Conservation (phyloP, 2,888 invertebrate species). For the Rhingia campestris region DNA sequence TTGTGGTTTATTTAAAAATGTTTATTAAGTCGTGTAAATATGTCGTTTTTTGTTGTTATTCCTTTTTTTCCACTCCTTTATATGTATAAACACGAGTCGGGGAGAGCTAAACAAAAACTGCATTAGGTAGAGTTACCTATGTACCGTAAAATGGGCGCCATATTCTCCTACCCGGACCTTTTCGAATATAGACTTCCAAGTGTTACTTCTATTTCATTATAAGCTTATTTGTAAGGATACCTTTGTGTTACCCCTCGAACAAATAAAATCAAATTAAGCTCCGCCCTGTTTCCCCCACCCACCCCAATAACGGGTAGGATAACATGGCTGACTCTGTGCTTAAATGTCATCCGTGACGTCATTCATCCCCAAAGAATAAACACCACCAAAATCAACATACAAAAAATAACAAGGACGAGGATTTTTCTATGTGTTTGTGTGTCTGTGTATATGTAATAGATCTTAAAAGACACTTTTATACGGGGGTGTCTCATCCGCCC, state of each 20-base stretch:
- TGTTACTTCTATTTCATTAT: constrained; percentile 63
- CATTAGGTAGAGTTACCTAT: constrained; percentile 29
- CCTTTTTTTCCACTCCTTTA: background rate
- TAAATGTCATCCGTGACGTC: constrained; percentile 77
- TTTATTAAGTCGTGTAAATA: constrained; percentile 72
- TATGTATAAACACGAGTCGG: constrained; percentile 53
- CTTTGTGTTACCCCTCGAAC: background rate
- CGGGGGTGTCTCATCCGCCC: constrained; percentile 70
- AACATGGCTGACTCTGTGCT: constrained; percentile 68
- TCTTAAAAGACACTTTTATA: constrained; percentile 70
- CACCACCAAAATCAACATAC: constrained; percentile 56
- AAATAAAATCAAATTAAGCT: constrained; percentile 67
- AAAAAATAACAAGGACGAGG: too few species aligned
- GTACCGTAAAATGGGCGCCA: constrained; percentile 61
- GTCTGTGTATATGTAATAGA: constrained; percentile 62
- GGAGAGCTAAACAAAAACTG: constrained; percentile 55
- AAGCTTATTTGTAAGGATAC: constrained; percentile 47
- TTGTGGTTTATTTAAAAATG: constrained; percentile 73
- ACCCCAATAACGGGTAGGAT: constrained; percentile 12
- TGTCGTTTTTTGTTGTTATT: constrained; percentile 2
- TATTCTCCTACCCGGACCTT: constrained; percentile 15
- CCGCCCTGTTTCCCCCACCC: constrained; percentile 47
- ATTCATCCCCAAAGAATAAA: constrained; percentile 70
- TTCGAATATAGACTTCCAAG: background rate
- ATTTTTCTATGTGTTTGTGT: constrained; percentile 25